These are phyloP conservation scores for Latheticus oryzae DNA, from an alignment of 2,888 invertebrate genomes.

Conservation along the genomic window DNA sequence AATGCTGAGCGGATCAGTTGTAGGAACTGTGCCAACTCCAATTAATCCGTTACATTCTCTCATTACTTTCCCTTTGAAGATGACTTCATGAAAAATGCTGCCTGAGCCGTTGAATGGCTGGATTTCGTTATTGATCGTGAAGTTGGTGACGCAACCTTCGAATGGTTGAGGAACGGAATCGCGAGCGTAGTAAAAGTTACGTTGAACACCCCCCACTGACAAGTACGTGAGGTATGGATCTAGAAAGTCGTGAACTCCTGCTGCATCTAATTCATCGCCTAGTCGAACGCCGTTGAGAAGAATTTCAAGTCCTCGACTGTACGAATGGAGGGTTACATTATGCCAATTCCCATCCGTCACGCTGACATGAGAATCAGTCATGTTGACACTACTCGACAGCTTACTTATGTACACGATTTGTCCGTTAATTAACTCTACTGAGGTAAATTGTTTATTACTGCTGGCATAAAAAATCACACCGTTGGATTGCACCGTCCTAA, in stretches of 20 bases:
- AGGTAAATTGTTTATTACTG: constrained; percentile 88
- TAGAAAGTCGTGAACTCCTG: constrained; percentile 90
- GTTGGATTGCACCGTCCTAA: constrained; percentile 81
- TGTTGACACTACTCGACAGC: constrained; percentile 82
- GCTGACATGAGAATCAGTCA: constrained; percentile 76
- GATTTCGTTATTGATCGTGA: constrained; percentile 88
- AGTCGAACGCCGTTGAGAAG: constrained; percentile 77
- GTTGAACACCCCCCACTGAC: constrained; percentile 81
- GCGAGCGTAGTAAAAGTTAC: constrained; percentile 71
- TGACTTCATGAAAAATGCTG: constrained; percentile 79
- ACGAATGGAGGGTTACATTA: constrained; percentile 81
- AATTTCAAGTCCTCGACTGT: constrained; percentile 77
- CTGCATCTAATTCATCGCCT: constrained; percentile 88
- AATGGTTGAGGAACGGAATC: constrained; percentile 74
- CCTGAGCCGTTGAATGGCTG: constrained; percentile 92
- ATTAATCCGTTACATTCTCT: constrained; percentile 81
- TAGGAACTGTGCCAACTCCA: constrained; percentile 80
- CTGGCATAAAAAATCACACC: constrained; percentile 89
- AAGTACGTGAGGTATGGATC: constrained; percentile 89
- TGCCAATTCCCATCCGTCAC: constrained; percentile 91
- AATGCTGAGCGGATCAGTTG: constrained; percentile 89
- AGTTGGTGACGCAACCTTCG: constrained; percentile 90
- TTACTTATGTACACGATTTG: constrained; percentile 84
- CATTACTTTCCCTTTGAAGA: constrained; percentile 78
- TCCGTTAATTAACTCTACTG: constrained; percentile 81